Base-by-base conservation (phyloP, 2,113 vertebrate genomes). In the Papio anubis region DNA sequence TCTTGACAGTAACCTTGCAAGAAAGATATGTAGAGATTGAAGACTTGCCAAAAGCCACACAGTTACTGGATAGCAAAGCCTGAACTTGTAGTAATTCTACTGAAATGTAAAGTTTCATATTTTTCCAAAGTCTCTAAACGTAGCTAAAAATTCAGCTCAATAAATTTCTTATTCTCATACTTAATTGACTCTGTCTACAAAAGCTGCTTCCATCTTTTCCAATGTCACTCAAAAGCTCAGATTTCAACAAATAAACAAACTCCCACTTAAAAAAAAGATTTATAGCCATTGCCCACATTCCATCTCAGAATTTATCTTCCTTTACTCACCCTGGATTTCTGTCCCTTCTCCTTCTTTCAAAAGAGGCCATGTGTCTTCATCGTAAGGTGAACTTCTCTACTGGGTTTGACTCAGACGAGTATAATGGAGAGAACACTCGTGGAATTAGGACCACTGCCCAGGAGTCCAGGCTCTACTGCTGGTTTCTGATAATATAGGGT, bases 191-290 rank as follows among this genome's bases (percentile, higher is more conserved):
- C 25, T 81, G 55, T 25, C 59, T 80, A 23, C 8, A 81, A 83
- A 95, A 70, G 8, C 50, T 94, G 45, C 27, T 90, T 35, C 27
- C 5, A 20, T 43, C 18, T 93, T 87, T 94, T 83, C 30, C 32
- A 35, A 43, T 17, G 38, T 13, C 38, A 72, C 52, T 90, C 81
- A 90, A 85, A 75, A 21, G 20, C 18, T 5, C 57, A 88, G 40
- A 84, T 95, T 93, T 96, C 64, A 86, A n/a, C 14, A 93, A 70
- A 75, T 72, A 88, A 45, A 82, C 30, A 88, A 45, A 82, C 25
- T 1, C 1, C 23, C 17, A 90, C 40, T 91, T 90, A n/a, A 73
- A 55, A 43, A 66, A 12, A 75, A 32, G n/a, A 11, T 20, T 82
- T 78, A 21, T 79, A 23, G 32, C 48, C 21, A 23, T 43, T 84